Percentiles rank a stretch among this genome's conserved stretches.
phyloP scores from a whole-genome alignment of 1,140 invertebrate genomes.

The Euglossa dilemma region DNA sequence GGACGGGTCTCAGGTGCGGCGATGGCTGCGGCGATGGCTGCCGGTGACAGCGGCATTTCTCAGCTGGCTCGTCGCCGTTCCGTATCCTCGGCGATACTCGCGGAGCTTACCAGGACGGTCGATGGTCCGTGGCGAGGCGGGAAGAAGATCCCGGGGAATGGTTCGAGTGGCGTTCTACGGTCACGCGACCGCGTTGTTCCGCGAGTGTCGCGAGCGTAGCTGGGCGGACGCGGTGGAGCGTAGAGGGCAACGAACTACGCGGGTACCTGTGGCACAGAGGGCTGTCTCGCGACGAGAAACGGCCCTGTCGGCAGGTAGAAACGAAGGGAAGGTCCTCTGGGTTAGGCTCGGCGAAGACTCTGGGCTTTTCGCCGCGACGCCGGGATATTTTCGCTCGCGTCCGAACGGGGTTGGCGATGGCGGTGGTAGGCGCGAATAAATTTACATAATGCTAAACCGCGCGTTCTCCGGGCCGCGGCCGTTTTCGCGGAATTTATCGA shows the following conservation, averaged over 20 bases:
- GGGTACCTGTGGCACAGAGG: background rate
- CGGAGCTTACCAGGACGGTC: background rate
- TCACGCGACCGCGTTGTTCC: background rate
- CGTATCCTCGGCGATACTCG: slow-evolving; percentile 19
- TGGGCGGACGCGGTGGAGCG: too few species aligned
- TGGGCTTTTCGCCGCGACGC: slow-evolving; percentile 44
- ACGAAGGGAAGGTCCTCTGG: too few species aligned
- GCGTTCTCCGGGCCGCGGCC: background rate
- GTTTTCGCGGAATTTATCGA: slow-evolving; percentile 27
- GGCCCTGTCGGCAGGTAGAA: background rate
- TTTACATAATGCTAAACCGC: slow-evolving; percentile 27
- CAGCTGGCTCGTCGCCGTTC: slow-evolving; percentile 19
- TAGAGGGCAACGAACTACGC: background rate
- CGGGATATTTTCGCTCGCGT: background rate
- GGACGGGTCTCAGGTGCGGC: slow-evolving; percentile 59
- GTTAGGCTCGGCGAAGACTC: slow-evolving; percentile 30
- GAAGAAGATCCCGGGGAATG: background rate
- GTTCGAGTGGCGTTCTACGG: background rate
- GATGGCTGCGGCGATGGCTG: slow-evolving; percentile 47
- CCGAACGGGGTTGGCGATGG: background rate
- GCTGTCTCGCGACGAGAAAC: background rate
- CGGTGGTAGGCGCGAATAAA: slow-evolving; percentile 12
- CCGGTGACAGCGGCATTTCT: slow-evolving; percentile 58
- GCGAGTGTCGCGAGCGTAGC: too few species aligned
- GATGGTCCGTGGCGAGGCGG: background rate